A percentile compares a stretch with the other conserved stretches of the same genome.
These are phyloP conservation scores for Drosophila sucinea DNA, from an alignment of 1,140 invertebrate genomes.

Conservation along the genomic window DNA sequence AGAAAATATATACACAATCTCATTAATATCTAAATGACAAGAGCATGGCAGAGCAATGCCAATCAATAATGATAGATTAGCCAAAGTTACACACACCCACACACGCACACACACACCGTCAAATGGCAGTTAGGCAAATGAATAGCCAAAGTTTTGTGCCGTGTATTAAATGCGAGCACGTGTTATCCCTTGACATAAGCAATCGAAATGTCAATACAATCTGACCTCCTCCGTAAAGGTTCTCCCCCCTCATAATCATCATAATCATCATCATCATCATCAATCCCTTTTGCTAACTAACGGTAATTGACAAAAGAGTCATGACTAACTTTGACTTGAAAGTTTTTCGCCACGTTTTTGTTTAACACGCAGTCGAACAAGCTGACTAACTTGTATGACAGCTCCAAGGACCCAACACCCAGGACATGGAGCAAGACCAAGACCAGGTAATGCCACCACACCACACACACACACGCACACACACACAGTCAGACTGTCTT, in stretches of 20 bases:
- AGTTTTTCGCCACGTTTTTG: slow-evolving; percentile 75
- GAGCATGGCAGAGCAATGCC: slow-evolving; percentile 44
- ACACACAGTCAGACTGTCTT: slow-evolving; percentile 24
- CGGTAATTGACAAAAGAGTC: slow-evolving; percentile 79
- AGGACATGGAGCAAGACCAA: slow-evolving; percentile 33
- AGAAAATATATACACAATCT: slow-evolving; percentile 20
- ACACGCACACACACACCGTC: slow-evolving; percentile 40
- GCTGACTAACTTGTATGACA: slow-evolving; percentile 77
- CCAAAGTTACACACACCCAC: slow-evolving; percentile 17
- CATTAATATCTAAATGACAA: slow-evolving; percentile 5
- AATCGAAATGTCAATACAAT: slow-evolving; percentile 71
- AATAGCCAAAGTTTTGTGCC: slow-evolving; percentile 59
- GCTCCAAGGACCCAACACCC: slow-evolving; percentile 41
- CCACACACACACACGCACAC: slow-evolving; percentile 17
- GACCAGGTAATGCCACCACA: slow-evolving; percentile 17
- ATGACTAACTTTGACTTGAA: slow-evolving; percentile 77
- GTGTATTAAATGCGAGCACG: slow-evolving; percentile 65
- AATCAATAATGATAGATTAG: slow-evolving; percentile 82
- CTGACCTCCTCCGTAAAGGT: slow-evolving; percentile 1
- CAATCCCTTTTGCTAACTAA: slow-evolving; percentile 52
- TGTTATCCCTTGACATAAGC: slow-evolving; percentile 45
- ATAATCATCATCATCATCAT: slow-evolving; percentile 1
- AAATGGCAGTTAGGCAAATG: slow-evolving; percentile 50
- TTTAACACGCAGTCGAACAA: slow-evolving; percentile 76
- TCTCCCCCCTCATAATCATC: neutral